Evolutionary conservation across 2,888 invertebrate genomes (phyloP).

Genomic region (Ethmia dodecea): DNA sequence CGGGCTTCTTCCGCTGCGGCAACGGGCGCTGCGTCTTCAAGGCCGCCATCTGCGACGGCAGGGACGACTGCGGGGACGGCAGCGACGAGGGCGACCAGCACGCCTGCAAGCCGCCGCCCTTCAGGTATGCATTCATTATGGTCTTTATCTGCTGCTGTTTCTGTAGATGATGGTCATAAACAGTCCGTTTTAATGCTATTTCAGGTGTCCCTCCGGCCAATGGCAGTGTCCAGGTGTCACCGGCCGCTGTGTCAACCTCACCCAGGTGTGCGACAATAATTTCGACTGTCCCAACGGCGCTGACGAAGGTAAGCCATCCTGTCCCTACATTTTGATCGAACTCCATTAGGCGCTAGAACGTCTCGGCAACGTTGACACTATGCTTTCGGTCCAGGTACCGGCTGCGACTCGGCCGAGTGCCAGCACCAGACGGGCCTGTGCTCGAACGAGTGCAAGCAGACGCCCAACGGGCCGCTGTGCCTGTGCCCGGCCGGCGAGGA

Average conservation of each 20-base stretch:
- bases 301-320: slow-evolving; percentile 86
- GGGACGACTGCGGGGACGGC: slow-evolving; percentile 94
- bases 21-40: slow-evolving; percentile 93
- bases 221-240: slow-evolving; percentile 93
- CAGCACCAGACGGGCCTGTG: slow-evolving; percentile 86
- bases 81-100: slow-evolving; percentile 91
- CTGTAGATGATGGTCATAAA: no score
- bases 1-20: slow-evolving; percentile 89
- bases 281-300: slow-evolving; percentile 95
- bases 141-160: no score
- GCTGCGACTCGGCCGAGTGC: slow-evolving; percentile 91
- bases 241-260: slow-evolving; percentile 89
- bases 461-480: slow-evolving; percentile 92
- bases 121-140: slow-evolving; percentile 54
- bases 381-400: slow-evolving; percentile 29
- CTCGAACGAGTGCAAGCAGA: slow-evolving; percentile 90
- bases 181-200: no score
- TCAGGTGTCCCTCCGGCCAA: slow-evolving; percentile 81
- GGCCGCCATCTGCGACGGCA: slow-evolving; percentile 95
- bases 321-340: not conserved
- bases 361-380: no score
- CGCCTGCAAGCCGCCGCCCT: slow-evolving; percentile 88
- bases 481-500: slow-evolving; percentile 93
- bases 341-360: no score
- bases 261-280: slow-evolving; percentile 92